These are phyloP conservation scores for Leptocoma aspasia DNA, from an alignment of 2,113 vertebrate genomes.

Conservation along the genomic window DNA sequence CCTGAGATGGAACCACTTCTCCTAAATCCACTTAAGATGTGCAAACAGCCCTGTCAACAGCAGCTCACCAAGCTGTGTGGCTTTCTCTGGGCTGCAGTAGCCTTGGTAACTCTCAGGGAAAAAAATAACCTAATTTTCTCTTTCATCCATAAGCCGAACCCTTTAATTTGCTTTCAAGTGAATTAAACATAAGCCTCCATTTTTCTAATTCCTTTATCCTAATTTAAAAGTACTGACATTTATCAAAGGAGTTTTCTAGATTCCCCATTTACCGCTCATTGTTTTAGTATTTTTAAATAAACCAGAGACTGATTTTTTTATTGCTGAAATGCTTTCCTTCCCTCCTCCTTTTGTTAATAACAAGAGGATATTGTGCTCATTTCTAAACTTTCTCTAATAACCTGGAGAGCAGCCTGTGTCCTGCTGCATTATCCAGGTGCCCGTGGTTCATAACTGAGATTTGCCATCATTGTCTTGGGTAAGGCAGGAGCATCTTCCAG, in stretches of 20 bases:
- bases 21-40: background rate
- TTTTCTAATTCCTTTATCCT: slow-evolving; percentile 64
- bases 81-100: slow-evolving; percentile 52
- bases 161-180: slow-evolving; percentile 67
- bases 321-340: background rate
- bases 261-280: slow-evolving; percentile 11
- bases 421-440: background rate
- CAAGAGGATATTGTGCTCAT: background rate
- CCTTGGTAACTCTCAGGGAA: slow-evolving; percentile 54
- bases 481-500: background rate
- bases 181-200: slow-evolving; percentile 63
- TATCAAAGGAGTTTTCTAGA: slow-evolving; percentile 11
- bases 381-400: background rate
- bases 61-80: background rate
- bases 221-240: slow-evolving; percentile 55
- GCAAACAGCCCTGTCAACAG: slow-evolving; percentile 4
- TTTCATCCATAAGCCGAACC: slow-evolving; percentile 44
- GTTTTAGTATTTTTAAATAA: slow-evolving; percentile 19
- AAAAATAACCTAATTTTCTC: slow-evolving; percentile 54
- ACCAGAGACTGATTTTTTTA: background rate
- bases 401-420: background rate
- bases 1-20: background rate
- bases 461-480: fast-evolving
- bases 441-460: background rate
- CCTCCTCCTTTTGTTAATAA: background rate